Evolutionary conservation across 2,797 vertebrate genomes (phyloP).

Genomic region (Limnodromus scolopaceus): DNA sequence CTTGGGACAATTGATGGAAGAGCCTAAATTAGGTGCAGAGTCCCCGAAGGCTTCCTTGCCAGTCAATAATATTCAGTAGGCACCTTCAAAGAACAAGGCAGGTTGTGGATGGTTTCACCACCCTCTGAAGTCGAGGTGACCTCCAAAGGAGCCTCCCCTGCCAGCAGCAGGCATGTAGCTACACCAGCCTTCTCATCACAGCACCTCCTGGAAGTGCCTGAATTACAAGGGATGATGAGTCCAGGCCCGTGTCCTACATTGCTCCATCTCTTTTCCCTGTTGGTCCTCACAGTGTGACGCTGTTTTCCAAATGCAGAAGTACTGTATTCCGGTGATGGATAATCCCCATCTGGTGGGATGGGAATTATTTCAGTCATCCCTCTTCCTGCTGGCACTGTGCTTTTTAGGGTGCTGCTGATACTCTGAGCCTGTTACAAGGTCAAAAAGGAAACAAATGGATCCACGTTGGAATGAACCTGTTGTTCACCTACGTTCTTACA

Average conservation of each 20-base stretch:
- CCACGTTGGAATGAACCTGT: not conserved
- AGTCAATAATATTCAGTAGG: not conserved
- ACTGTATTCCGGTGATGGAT: not conserved
- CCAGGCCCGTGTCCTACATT: rapidly evolving
- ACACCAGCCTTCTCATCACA: not conserved
- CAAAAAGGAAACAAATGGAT: not conserved
- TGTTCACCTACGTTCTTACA: not conserved
- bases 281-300: not conserved
- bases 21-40: not conserved
- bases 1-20: not conserved
- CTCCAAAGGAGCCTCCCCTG: not conserved
- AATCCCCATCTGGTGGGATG: not conserved
- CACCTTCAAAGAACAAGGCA: not conserved
- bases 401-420: not conserved
- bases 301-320: not conserved
- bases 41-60: not conserved
- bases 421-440: not conserved
- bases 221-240: not conserved
- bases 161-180: rapidly evolving
- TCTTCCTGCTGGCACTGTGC: rapidly evolving
- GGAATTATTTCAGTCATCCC: not conserved
- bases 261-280: not conserved
- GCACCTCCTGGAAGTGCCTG: not conserved
- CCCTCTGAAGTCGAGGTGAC: not conserved
- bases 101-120: not conserved